These are phyloP conservation scores for Rhagoletis pomonella DNA, from an alignment of 1,140 invertebrate genomes.

Conservation along the genomic window DNA sequence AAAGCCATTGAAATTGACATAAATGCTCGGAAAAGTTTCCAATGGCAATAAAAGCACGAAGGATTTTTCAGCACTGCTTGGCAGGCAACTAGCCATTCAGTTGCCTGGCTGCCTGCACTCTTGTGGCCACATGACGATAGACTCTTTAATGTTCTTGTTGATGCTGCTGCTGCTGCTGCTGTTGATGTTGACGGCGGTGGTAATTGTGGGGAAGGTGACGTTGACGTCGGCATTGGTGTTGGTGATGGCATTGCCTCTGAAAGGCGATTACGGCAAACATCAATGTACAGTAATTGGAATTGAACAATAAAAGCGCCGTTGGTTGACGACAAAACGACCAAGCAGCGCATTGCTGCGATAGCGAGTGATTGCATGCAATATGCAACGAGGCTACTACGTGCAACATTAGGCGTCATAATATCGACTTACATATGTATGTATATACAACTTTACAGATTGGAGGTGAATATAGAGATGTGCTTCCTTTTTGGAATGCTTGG, in stretches of 20 bases:
- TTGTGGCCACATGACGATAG: conserved; percentile 10
- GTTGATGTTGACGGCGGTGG: too few relatives aligned
- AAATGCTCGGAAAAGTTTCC: conserved; percentile 4
- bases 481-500: too few relatives aligned
- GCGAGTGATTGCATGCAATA: neutral
- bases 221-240: neutral
- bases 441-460: neutral
- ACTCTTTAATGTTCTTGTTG: conserved; percentile 14
- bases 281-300: conserved; percentile 43
- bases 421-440: neutral
- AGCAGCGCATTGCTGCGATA: neutral
- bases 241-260: conserved; percentile 4
- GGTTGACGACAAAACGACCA: neutral
- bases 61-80: neutral
- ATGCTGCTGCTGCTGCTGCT: neutral
- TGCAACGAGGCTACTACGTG: neutral
- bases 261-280: conserved; percentile 41
- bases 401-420: conserved; percentile 32
- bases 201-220: too few relatives aligned
- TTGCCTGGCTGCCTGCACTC: neutral
- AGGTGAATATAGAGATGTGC: neutral
- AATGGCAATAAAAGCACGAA: conserved; percentile 11
- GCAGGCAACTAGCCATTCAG: neutral
- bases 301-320: conserved; percentile 18
- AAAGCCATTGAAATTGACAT: conserved; percentile 23